These are phyloP conservation scores for Oreohelix idahoensis DNA, from an alignment of 1,140 invertebrate species.

Conservation along the genomic window DNA sequence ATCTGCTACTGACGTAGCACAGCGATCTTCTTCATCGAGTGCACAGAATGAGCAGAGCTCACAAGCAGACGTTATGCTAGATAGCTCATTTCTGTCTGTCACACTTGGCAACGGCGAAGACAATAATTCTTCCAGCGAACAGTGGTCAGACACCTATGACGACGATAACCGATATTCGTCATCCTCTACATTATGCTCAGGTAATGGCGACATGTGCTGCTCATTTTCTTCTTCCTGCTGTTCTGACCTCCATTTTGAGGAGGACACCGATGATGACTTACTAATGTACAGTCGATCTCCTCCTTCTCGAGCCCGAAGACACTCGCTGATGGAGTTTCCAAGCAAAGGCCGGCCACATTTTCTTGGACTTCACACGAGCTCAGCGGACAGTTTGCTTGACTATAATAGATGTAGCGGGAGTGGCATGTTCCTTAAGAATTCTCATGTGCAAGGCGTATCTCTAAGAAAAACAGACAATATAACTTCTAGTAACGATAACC, in stretches of 20 bases:
- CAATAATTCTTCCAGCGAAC: neutral
- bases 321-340: slow-evolving; percentile 18
- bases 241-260: slow-evolving; percentile 26
- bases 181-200: slow-evolving; percentile 31
- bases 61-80: neutral
- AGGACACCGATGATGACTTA: slow-evolving; percentile 36
- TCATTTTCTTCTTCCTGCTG: slow-evolving; percentile 31
- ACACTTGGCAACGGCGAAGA: neutral
- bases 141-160: slow-evolving; percentile 12
- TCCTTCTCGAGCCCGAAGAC: slow-evolving; percentile 1
- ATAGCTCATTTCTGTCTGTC: neutral
- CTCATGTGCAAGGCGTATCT: neutral
- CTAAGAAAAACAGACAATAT: neutral
- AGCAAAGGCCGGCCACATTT: neutral
- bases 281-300: neutral
- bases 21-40: neutral
- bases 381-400: neutral
- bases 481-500: neutral
- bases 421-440: neutral
- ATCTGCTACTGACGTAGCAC: neutral
- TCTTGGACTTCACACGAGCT: neutral
- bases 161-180: slow-evolving; percentile 36
- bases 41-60: neutral
- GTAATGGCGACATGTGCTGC: slow-evolving; percentile 3
- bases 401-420: neutral